Base-by-base conservation (phyloP, 2,888 invertebrate species). In the Xanthorhoe spadicearia region DNA sequence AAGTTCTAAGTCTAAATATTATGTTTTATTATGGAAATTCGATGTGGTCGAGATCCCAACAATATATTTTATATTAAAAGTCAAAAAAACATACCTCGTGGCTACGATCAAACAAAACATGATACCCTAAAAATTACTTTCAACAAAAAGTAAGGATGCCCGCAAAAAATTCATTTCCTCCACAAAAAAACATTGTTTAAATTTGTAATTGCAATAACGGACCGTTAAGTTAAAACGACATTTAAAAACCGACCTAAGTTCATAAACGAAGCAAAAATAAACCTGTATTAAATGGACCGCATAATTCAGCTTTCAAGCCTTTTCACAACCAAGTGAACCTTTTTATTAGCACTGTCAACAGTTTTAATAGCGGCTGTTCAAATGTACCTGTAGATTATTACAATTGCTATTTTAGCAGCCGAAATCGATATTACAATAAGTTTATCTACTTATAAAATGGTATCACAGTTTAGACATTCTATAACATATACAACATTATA, bases 301-400 rank as follows among this genome's bases (percentile, higher is more conserved):
- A 74, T 77, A 73, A 76, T 78, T 66, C 68, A 70, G 69, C 64
- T 66, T 60, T 49, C 70, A 64, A 70, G 56, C 69, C 69, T 70
- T 69, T 67, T 64, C 58, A 69, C 72, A 75, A 69, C 32, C 67
- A 75, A 68, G 73, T 66, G 72, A 72, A 73, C 77, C 78, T 75
- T 81, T 81, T 80, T 80, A 80, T 79, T 76, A 74, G 73, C 78
- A 74, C 67, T 78, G 77, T 78, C 74, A 80, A 81, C 77, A 76
- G 71, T 78, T 78, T 78, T 72, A 74, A 78, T 74, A 75, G 71
- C 69, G 73, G 68, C 62, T 68, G 65, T 77, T 73, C 61, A 61
- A 70, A 69, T 71, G 76, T 72, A 75, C 68, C 72, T 67, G 69
- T 66, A 64, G 69, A 74, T 66, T 78, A 77, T 74, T 63, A 60